Evolutionary conservation across 2,113 vertebrate species (phyloP).

Genomic region (Myrmophylax atrothorax): DNA sequence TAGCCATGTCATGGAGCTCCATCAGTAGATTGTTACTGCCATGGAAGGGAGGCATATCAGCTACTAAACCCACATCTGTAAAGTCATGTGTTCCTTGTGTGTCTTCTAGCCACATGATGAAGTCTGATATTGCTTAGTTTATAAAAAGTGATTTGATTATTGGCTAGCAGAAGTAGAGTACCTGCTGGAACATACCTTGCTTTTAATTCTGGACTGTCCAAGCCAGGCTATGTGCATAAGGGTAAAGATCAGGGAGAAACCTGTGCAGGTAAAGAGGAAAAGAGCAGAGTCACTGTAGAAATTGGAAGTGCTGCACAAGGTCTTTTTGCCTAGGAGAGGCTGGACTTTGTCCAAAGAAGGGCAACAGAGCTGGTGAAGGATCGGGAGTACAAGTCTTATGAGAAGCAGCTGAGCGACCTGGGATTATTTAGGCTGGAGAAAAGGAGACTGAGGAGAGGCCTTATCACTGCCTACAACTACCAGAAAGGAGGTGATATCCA

Average conservation of each 20-base stretch:
- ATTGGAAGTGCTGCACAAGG: not conserved
- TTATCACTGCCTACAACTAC: too few relatives aligned
- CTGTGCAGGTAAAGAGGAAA: not conserved
- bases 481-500: not conserved
- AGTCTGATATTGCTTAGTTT: not conserved
- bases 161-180: not conserved
- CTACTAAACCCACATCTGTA: not conserved
- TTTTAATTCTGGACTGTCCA: not conserved
- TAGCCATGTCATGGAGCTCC: not conserved
- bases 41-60: not conserved
- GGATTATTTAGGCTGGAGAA: not conserved
- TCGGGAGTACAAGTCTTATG: not conserved
- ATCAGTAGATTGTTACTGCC: not conserved
- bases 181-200: not conserved
- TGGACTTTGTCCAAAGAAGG: not conserved
- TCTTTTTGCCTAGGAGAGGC: not conserved
- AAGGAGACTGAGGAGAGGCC: not conserved
- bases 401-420: not conserved
- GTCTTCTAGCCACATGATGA: not conserved
- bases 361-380: not conserved
- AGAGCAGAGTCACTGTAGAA: not conserved
- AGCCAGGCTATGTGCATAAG: not conserved
- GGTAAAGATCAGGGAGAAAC: not conserved
- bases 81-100: not conserved
- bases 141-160: not conserved